phyloP scores from a whole-genome alignment of 2,888 invertebrate genomes.

The Cosmorhoe ocellata region DNA sequence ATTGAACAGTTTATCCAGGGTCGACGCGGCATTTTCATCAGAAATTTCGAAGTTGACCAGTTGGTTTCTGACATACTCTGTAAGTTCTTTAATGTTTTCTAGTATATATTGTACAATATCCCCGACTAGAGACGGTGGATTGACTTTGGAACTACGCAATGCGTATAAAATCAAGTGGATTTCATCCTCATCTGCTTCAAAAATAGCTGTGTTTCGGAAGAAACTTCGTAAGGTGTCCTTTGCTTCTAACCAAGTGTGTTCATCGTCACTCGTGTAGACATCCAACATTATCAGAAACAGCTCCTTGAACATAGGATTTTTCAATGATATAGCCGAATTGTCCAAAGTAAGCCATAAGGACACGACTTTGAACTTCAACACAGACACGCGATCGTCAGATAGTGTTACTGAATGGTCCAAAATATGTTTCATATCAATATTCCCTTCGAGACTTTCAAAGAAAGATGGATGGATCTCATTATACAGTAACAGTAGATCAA shows the following conservation, averaged over 20 bases:
- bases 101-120: constrained; percentile 67
- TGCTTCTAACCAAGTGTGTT: constrained; percentile 73
- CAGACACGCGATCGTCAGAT: constrained; percentile 47
- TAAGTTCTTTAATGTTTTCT: constrained; percentile 56
- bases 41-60: constrained; percentile 64
- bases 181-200: constrained; percentile 85
- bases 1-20: constrained; percentile 63
- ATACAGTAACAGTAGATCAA: constrained; percentile 68
- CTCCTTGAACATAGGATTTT: constrained; percentile 78
- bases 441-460: constrained; percentile 73
- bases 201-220: constrained; percentile 84
- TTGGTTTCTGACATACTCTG: constrained; percentile 60
- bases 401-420: constrained; percentile 61
- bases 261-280: constrained; percentile 70
- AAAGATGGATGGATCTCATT: constrained; percentile 69
- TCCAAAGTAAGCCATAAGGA: constrained; percentile 73
- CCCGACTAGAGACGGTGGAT: constrained; percentile 57
- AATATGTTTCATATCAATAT: constrained; percentile 68
- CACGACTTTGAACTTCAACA: constrained; percentile 73
- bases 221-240: constrained; percentile 81
- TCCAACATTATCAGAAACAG: constrained; percentile 81
- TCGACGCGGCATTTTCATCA: constrained; percentile 55
- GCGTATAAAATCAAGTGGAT: constrained; percentile 86
- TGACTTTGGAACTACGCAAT: constrained; percentile 60
- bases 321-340: constrained; percentile 76